Evolutionary conservation across 2,113 vertebrate genomes (phyloP), one percentile per base, ranked within the genome.

Genomic region (Smithornis capensis): DNA sequence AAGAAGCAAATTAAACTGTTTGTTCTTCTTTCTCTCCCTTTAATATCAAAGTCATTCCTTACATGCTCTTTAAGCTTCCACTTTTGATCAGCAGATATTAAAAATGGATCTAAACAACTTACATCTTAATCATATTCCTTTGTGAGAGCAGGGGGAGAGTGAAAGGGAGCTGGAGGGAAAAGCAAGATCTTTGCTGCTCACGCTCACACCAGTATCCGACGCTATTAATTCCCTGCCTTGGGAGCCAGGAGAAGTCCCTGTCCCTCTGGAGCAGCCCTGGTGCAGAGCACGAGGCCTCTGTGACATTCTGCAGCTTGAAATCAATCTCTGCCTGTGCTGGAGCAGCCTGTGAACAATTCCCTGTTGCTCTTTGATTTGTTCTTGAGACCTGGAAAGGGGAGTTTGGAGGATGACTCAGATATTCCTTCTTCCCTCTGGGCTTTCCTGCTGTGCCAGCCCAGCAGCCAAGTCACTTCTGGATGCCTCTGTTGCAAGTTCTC

Each of bases 1-100:
- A 95, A 94, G 94, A 94, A 96, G 90, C 73, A 94, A 90, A 96
- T 96, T 81, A 92, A 94, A 90, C 88, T 93, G 88, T 96, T 96
- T 93, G 83, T 94, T 95, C 93, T 95, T 77, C 93, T 90, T 80
- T 83, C 77, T 93, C 57, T 84, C 81, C 83, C 79, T 93, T 88
- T 89, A 86, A 82, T 93, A 87, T 77, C 83, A 68, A 80, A 93
- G 76, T 73, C 5, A 37, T 71, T 68, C 57, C 80, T 90, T 83
- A 78, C 73, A 55, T 45, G 62, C 76, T 90, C 50, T 81, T 96
- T 95, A 86, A 93, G 69, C 73, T 93, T 63, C 79, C 53, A 13
- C 86, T 90, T 95, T 92, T 93, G 92, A 96, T 93, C 73, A 82
- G 62, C 81, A 94, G 78, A 71, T 94, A 96, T 94, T 95, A 95